Base-by-base conservation (phyloP, 2,113 vertebrate genomes). In the Gorilla gorilla region DNA sequence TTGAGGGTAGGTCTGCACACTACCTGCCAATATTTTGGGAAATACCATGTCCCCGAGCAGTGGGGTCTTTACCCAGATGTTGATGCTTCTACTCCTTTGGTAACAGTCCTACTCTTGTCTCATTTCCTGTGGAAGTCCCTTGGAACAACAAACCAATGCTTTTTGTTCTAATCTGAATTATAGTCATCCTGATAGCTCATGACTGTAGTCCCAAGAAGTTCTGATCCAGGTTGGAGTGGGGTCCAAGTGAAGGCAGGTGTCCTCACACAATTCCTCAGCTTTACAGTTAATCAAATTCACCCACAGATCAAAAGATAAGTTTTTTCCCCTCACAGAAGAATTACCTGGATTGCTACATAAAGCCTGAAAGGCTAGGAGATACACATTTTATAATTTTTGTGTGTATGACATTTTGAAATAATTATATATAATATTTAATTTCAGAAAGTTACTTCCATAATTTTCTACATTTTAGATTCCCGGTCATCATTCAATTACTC, bases 401-500 rank as follows among this genome's bases (percentile, higher is more conserved):
- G 45, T 83, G 45, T 73, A 40, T 0, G 11, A 45, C 32, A 66
- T 84, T 96, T 92, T 68, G 45, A 97, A 92, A 87, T 66, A 64
- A 27, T 59, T 52, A 68, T 10, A 87, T 68, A n/a, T 55, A 80
- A 61, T 80, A 82, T 84, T 84, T 90, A 73, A 90, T 85, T 64
- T 93, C 64, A 93, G 61, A 94, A 97, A 73, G 76, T 64, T 27
- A 81, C 73, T 79, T 92, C 9, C 22, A 43, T 93, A 79, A 78
- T 85, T 97, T 90, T 82, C 84, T 84, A 75, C 45, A 82, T 59
- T 92, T 96, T 93, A 66, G n/a, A 76, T 73, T 45, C 82, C 92
- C 18, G 79, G n/a, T 79, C 16, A 48, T 61, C 52, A 86, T 78
- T 80, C 88, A 81, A 4, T 91, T 61, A 73, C 48, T 14, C 40